Conservation (phyloP, 37 sponge, comb jelly and placozoan species). For the Agelas oroides region DNA sequence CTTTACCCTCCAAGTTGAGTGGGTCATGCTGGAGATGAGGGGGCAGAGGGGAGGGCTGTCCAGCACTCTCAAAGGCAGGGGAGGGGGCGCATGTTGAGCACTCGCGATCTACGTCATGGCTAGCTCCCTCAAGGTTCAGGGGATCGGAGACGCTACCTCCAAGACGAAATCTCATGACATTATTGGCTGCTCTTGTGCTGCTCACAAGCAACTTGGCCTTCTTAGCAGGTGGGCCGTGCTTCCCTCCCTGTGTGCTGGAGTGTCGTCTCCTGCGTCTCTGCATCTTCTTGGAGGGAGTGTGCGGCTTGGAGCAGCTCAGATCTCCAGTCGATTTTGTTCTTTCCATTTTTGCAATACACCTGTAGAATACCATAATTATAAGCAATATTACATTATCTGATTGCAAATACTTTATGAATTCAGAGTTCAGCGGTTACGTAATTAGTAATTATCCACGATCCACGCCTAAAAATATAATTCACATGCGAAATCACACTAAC, state of each 20-base stretch:
- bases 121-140: conserved; percentile 75
- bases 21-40: conserved; percentile 67
- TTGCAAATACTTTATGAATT: too few relatives aligned
- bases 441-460: too few relatives aligned
- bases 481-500: too few relatives aligned
- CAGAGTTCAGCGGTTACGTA: neutral
- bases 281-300: neutral
- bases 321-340: neutral
- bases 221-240: neutral
- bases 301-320: neutral
- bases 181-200: conserved; percentile 38
- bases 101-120: conserved; percentile 17
- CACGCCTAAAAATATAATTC: too few relatives aligned
- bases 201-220: conserved; percentile 13
- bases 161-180: conserved; percentile 56
- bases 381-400: too few relatives aligned
- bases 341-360: neutral
- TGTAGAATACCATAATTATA: neutral
- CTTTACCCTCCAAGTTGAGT: conserved; percentile 68
- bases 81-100: conserved; percentile 80
- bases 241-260: conserved; percentile 10
- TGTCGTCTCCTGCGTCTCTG: conserved; percentile 4
- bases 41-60: conserved; percentile 52
- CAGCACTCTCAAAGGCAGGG: conserved; percentile 16
- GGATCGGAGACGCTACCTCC: conserved; percentile 86